Percentiles rank a stretch among this genome's conserved stretches.
Conservation (phyloP, 2,888 invertebrate genomes). For the Drosophila neutralis region DNA sequence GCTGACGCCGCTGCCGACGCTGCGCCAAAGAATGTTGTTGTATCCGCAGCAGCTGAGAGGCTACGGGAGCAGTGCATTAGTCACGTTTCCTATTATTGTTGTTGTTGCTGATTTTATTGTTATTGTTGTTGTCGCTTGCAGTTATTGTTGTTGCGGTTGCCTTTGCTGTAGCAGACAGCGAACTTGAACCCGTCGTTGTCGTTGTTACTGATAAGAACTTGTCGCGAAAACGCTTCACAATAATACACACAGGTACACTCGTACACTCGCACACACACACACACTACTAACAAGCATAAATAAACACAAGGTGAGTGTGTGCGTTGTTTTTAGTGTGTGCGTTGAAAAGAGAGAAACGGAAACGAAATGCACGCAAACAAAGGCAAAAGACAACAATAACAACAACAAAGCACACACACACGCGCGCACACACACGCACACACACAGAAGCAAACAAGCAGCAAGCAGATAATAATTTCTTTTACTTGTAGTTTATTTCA, state of each 20-base stretch:
- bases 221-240: conserved; percentile 52
- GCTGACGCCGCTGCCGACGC: conserved; percentile 54
- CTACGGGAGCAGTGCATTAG: conserved; percentile 91
- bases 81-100: conserved; percentile 63
- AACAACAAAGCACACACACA: conserved; percentile 2
- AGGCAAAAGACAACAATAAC: conserved; percentile 40
- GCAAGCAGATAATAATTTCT: conserved; percentile 48
- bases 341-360: conserved; percentile 42
- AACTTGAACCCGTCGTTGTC: conserved; percentile 44
- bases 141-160: conserved; percentile 6
- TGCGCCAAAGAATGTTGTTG: conserved; percentile 85
- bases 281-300: conserved; percentile 14
- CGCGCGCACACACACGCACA: background rate
- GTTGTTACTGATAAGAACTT: conserved; percentile 48
- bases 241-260: conserved; percentile 12
- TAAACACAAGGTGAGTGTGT: conserved; percentile 20
- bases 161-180: conserved; percentile 28
- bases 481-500: conserved; percentile 31
- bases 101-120: conserved; percentile 14
- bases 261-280: conserved; percentile 4
- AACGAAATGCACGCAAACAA: conserved; percentile 60
- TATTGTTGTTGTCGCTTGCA: conserved; percentile 3
- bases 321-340: conserved; percentile 12
- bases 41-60: conserved; percentile 89
- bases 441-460: conserved; percentile 4